Evolutionary conservation across 2,113 vertebrate species (phyloP).

Genomic region (Dolichallabes microphthalmus): DNA sequence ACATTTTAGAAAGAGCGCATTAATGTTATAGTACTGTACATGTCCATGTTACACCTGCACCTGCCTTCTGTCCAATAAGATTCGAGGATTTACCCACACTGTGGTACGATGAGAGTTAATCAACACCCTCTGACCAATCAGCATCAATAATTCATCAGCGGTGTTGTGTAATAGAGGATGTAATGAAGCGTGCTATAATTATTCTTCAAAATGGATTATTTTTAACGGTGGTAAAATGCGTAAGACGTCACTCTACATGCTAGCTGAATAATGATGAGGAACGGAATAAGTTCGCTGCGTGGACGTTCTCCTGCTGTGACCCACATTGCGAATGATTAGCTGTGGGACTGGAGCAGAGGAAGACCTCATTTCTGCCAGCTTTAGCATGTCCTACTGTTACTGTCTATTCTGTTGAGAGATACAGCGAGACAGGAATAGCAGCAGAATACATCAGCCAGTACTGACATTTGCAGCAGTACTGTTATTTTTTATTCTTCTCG

Average conservation of each 20-base stretch:
- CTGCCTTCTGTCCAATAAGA: background rate
- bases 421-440: conserved; percentile 35
- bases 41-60: background rate
- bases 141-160: background rate
- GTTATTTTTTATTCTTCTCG: background rate
- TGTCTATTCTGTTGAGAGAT: conserved; percentile 35
- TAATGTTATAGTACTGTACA: background rate
- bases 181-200: background rate
- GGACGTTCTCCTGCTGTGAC: conserved; percentile 47
- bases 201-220: background rate
- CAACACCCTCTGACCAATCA: background rate
- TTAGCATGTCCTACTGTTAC: conserved; percentile 19
- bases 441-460: conserved; percentile 6
- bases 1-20: background rate
- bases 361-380: conserved; percentile 43
- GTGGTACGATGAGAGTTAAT: background rate
- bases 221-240: background rate
- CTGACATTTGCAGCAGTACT: background rate
- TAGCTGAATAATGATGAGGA: background rate
- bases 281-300: no score
- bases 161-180: background rate
- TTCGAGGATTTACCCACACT: background rate
- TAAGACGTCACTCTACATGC: background rate
- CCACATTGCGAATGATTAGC: conserved; percentile 59
- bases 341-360: conserved; percentile 52